These are phyloP conservation scores for Spicauda simplicius DNA, from an alignment of 2,888 invertebrate species.

Conservation along the genomic window DNA sequence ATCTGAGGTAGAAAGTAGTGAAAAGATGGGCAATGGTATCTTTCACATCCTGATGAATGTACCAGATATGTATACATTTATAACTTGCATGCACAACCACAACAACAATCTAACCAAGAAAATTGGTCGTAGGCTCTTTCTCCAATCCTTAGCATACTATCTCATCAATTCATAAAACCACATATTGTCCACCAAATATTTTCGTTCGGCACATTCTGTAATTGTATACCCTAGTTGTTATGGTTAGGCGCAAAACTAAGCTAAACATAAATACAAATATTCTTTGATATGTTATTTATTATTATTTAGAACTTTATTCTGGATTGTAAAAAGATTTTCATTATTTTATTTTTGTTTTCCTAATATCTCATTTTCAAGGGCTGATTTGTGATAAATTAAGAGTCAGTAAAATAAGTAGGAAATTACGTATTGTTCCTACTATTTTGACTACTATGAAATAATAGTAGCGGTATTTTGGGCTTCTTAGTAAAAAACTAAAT, in stretches of 20 bases:
- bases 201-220: too few species aligned
- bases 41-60: too few species aligned
- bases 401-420: constrained; percentile 6
- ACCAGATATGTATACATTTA: constrained; percentile 32
- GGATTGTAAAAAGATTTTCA: neutral
- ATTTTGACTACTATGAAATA: constrained; percentile 13
- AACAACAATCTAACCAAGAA: constrained; percentile 34
- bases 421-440: constrained; percentile 18
- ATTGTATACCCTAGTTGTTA: too few species aligned
- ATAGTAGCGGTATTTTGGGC: neutral
- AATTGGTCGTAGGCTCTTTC: constrained; percentile 30
- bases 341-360: neutral
- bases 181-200: too few species aligned
- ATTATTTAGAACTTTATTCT: neutral
- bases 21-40: too few species aligned
- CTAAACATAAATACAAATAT: neutral
- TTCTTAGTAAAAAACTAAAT: constrained; percentile 10
- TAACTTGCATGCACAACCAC: neutral
- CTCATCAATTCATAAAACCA: constrained; percentile 28
- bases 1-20: too few species aligned
- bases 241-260: too few species aligned
- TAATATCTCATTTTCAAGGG: constrained; percentile 7
- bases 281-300: neutral
- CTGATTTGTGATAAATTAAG: neutral
- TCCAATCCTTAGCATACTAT: constrained; percentile 35